Percentiles rank a stretch among this genome's conserved stretches.
Conservation (phyloP, 2,888 invertebrate species). For the Agapostemon virescens region DNA sequence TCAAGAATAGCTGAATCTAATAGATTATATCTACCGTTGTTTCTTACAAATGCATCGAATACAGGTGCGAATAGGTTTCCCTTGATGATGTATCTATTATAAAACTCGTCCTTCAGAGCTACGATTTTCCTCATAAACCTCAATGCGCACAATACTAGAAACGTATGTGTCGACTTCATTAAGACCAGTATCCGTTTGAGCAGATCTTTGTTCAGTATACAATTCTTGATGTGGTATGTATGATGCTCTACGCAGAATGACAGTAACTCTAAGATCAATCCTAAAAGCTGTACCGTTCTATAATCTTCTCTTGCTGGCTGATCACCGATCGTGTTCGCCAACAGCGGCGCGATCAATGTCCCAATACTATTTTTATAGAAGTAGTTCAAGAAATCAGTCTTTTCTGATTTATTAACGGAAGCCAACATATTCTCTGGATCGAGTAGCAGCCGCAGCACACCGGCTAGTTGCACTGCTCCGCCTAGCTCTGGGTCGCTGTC, state of each 20-base stretch:
- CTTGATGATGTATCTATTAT: conserved; percentile 97
- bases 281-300: conserved; percentile 96
- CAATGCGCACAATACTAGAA: conserved; percentile 97
- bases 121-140: conserved; percentile 98
- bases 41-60: conserved; percentile 96
- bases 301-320: conserved; percentile 96
- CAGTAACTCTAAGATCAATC: conserved; percentile 95
- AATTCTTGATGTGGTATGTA: conserved; percentile 98
- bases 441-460: conserved; percentile 93
- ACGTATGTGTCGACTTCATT: conserved; percentile 98
- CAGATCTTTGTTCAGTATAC: conserved; percentile 97
- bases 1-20: conserved; percentile 99
- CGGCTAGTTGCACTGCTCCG: conserved; percentile 97
- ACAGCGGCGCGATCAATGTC: conserved; percentile 96
- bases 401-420: conserved; percentile 96
- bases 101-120: conserved; percentile 98
- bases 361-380: conserved; percentile 99
- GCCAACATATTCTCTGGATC: conserved; percentile 99
- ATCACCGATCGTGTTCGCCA: conserved; percentile 95
- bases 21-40: conserved; percentile 98
- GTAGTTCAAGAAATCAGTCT: conserved; percentile 98
- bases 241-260: conserved; percentile 99
- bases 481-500: conserved; percentile 98
- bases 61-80: conserved; percentile 97
- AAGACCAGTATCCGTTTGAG: conserved; percentile 96